phyloP scores from a whole-genome alignment of 2,797 vertebrate genomes.

The Muscicapa striata region DNA sequence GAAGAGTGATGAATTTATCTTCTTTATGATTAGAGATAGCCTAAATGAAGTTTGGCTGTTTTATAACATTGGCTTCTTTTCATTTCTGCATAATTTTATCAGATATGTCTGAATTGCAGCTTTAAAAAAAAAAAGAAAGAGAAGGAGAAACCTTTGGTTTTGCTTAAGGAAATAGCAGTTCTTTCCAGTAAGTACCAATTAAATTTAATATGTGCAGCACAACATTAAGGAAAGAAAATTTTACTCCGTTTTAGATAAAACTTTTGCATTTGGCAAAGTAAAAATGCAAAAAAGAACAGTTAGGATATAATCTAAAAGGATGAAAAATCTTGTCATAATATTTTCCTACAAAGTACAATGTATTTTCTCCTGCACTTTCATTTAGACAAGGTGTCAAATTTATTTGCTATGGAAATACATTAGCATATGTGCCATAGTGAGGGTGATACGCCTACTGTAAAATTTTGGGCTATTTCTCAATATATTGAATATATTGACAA shows the following conservation, averaged over 20 bases:
- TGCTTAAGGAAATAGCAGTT: background rate
- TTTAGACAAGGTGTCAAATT: background rate
- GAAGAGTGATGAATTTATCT: background rate
- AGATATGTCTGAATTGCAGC: background rate
- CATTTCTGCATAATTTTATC: background rate
- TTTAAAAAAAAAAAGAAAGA: background rate
- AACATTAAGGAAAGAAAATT: background rate
- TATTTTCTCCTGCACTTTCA: background rate
- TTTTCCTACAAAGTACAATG: background rate
- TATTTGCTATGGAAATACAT: background rate
- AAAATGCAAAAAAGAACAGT: background rate
- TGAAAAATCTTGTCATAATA: background rate
- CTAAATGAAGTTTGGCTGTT: background rate
- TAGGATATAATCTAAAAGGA: background rate
- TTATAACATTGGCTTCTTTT: background rate
- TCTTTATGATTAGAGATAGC: background rate
- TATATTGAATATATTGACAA: background rate
- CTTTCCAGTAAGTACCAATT: background rate
- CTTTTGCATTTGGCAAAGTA: background rate
- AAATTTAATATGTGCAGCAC: background rate
- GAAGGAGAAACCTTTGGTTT: background rate
- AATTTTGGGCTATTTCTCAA: background rate
- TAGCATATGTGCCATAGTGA: background rate
- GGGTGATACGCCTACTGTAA: background rate
- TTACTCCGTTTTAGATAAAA: background rate